Percentiles rank a stretch among this genome's conserved stretches.
phyloP scores from a whole-genome alignment of 1,140 invertebrate species.

The Thrips palmi region DNA sequence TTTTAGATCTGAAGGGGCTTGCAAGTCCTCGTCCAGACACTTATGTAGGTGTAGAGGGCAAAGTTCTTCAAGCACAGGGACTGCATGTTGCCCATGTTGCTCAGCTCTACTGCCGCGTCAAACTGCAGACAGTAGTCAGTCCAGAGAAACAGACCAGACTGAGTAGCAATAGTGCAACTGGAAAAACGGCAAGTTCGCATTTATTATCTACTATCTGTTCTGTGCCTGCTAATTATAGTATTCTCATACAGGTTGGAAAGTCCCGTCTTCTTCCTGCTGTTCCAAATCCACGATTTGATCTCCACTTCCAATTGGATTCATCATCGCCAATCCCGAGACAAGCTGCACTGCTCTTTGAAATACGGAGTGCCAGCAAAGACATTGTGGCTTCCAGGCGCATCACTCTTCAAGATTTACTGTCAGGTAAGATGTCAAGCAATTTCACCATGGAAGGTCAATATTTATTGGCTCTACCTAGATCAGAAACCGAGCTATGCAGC shows the following conservation, averaged over 20 bases:
- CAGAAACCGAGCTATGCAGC: not conserved
- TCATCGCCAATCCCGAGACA: slow-evolving; percentile 21
- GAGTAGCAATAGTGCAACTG: too few relatives aligned
- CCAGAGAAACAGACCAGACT: slow-evolving; percentile 17
- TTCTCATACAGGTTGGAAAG: too few relatives aligned
- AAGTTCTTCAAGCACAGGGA: slow-evolving; percentile 25
- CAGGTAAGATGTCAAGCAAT: too few relatives aligned
- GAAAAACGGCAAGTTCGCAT: too few relatives aligned
- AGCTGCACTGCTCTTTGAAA: slow-evolving; percentile 23
- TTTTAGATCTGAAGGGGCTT: slow-evolving; percentile 20
- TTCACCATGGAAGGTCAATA: too few relatives aligned
- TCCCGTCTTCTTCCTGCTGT: slow-evolving; percentile 22
- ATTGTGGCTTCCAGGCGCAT: slow-evolving; percentile 23
- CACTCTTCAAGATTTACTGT: slow-evolving; percentile 24
- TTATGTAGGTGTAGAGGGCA: slow-evolving; percentile 24
- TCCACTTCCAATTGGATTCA: slow-evolving; percentile 23
- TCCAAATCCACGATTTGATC: slow-evolving; percentile 24
- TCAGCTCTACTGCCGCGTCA: slow-evolving; percentile 24
- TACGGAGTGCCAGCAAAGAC: slow-evolving; percentile 25
- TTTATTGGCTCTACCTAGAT: not conserved
- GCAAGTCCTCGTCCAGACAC: slow-evolving; percentile 20
- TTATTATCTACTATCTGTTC: not conserved
- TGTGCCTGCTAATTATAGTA: not conserved
- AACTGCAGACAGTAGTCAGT: too few relatives aligned
- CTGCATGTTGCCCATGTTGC: slow-evolving; percentile 24